phyloP scores from a whole-genome alignment of 2,888 invertebrate genomes.

The Dryomyza anilis region DNA sequence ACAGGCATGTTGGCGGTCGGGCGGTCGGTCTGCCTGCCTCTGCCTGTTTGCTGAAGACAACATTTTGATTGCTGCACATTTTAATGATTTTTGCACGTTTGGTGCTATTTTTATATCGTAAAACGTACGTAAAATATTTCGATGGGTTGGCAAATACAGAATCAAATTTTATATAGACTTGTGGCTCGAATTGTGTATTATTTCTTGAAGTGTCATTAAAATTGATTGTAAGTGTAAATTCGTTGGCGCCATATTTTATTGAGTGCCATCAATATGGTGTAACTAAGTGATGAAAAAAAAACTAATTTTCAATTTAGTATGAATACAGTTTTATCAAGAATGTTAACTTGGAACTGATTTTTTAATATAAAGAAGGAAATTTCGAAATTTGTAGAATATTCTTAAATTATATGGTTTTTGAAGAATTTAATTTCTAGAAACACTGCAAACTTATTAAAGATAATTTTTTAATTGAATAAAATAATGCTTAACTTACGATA shows the following conservation, averaged over 20 bases:
- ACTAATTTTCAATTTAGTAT: conserved; percentile 14
- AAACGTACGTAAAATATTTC: conserved; percentile 13
- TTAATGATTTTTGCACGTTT: conserved; percentile 35
- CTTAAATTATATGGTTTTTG: too few species aligned
- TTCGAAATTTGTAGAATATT: too few species aligned
- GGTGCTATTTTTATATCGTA: conserved; percentile 49
- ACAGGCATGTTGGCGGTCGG: too few species aligned
- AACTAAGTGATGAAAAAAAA: too few species aligned
- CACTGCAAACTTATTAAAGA: too few species aligned
- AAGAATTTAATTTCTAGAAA: too few species aligned
- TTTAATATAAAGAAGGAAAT: too few species aligned
- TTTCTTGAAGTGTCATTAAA: background rate
- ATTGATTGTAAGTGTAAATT: background rate
- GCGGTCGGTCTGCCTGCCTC: background rate
- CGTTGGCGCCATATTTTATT: conserved; percentile 27
- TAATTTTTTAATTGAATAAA: too few species aligned
- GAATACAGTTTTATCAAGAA: background rate
- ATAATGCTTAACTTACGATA: too few species aligned
- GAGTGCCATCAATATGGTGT: too few species aligned
- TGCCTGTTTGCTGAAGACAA: background rate
- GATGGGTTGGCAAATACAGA: too few species aligned
- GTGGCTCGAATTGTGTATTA: background rate
- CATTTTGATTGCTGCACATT: conserved; percentile 32
- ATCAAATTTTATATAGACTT: conserved; percentile 39
- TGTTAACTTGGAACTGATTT: too few species aligned